Percentiles rank a stretch among this genome's conserved stretches.
Evolutionary conservation across 2,797 vertebrate species (phyloP).

Genomic region (Austrolebias charrua): DNA sequence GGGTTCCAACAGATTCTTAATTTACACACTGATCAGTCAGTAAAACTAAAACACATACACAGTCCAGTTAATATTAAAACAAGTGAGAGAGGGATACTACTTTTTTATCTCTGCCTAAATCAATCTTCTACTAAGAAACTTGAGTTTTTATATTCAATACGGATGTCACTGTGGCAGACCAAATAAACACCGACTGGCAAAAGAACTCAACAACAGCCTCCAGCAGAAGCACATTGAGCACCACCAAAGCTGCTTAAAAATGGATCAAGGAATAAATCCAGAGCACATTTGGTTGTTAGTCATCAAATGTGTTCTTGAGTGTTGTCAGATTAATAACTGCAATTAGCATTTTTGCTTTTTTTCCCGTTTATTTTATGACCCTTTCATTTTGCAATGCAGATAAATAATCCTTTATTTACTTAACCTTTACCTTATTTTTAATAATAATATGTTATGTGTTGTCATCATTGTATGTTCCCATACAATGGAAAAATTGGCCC

Average conservation of each 20-base stretch:
- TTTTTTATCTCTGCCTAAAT: not conserved
- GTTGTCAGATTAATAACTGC: no score
- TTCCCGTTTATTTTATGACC: not conserved
- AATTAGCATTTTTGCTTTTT: not conserved
- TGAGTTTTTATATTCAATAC: not conserved
- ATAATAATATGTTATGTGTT: no score
- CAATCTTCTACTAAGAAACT: not conserved
- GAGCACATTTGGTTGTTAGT: no score
- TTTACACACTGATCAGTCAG: not conserved
- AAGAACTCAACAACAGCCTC: no score
- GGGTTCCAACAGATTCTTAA: no score
- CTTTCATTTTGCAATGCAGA: not conserved
- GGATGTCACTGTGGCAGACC: not conserved
- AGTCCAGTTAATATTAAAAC: not conserved
- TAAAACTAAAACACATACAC: not conserved
- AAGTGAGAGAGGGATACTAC: not conserved
- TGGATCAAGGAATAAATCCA: not conserved
- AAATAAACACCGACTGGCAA: no score
- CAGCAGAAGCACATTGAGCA: not conserved
- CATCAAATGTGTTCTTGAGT: no score
- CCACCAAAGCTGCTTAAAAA: not conserved
- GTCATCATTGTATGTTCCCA: no score
- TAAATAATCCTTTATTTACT: no score
- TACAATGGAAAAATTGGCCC: no score
- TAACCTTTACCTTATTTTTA: no score